These are phyloP conservation scores for Cataglyphis albicans DNA, from an alignment of 2,888 invertebrate species.

Conservation along the genomic window DNA sequence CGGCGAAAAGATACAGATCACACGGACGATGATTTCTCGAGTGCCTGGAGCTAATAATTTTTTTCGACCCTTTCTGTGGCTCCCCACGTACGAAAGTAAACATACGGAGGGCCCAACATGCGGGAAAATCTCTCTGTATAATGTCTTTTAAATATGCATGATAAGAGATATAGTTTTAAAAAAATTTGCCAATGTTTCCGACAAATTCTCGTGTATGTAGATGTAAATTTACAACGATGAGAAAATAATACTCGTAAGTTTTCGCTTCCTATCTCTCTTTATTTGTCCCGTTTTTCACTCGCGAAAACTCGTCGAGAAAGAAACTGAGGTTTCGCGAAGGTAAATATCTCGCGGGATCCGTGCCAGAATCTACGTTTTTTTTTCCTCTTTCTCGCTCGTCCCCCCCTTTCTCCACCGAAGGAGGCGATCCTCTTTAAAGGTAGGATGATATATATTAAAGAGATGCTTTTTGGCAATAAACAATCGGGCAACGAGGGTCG, in stretches of 20 bases:
- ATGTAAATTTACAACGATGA: not conserved
- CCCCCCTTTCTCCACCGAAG: slow-evolving; percentile 29
- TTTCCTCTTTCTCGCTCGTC: not conserved
- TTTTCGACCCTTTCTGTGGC: not conserved
- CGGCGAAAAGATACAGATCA: not conserved
- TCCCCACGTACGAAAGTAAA: not conserved
- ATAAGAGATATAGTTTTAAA: not conserved
- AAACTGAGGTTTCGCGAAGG: slow-evolving; percentile 48
- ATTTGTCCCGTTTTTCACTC: slow-evolving; percentile 38
- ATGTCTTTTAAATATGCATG: not conserved
- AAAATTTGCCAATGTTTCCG: not conserved
- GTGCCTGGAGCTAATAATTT: not conserved
- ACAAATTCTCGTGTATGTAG: not conserved
- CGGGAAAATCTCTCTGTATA: not conserved
- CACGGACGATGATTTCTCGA: not conserved
- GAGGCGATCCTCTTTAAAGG: slow-evolving; percentile 56
- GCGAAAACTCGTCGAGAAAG: slow-evolving; percentile 29
- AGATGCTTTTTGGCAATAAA: slow-evolving; percentile 82
- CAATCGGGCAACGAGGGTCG: slow-evolving; percentile 77
- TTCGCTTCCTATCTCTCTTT: slow-evolving; percentile 20
- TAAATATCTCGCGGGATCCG: slow-evolving; percentile 24
- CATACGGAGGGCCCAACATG: not conserved
- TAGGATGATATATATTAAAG: slow-evolving; percentile 73
- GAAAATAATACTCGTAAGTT: not conserved
- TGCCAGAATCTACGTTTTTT: slow-evolving; percentile 25